Evolutionary conservation across 2,888 invertebrate genomes (phyloP), one percentile per base, ranked within the genome.

Genomic region (Allophyes oxyacanthae): DNA sequence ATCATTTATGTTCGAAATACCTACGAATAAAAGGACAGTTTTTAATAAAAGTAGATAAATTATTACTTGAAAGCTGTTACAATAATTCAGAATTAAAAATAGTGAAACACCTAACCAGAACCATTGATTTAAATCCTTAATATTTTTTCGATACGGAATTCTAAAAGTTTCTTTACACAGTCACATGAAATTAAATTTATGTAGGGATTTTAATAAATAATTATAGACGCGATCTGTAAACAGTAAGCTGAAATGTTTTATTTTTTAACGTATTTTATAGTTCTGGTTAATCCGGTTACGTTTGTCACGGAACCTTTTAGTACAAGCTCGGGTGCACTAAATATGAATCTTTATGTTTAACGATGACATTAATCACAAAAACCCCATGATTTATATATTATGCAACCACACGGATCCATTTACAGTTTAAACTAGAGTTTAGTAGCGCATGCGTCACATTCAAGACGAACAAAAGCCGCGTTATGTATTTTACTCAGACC

Each of bases 321-420:
- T 65, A 67, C 59, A 52, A 74, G 52, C 63, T 64, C 72, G 73
- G 80, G 83, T 87, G 87, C 84, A 92, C 92, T 91, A 91, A 93
- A 92, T 94, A 92, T 89, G 85, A 89, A 88, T 88, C 86, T 92
- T 91, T 89, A 91, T 86, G 85, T 87, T 87, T 85, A 74, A 87
- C 87, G 81, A 83, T 90, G 91, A 92, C 93, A 88, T 92, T 92
- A 90, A 94, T 91, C 89, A 92, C 91, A 89, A 92, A 91, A 92
- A 85, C 81, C 82, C 61, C 51, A 76, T 91, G 92, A 94, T 93
- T 92, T 92, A 94, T 91, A 74, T 45, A 40, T 58, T 63, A 79
- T 68, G 82, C 80, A 82, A 82, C 84, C 84, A 70, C 74, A 78
- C 80, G 81, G 81, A 85, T 84, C 83, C 81, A 79, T 82, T 83